Evolutionary conservation across 2,888 invertebrate genomes (phyloP).

Genomic region (Ptilodon capucinus): DNA sequence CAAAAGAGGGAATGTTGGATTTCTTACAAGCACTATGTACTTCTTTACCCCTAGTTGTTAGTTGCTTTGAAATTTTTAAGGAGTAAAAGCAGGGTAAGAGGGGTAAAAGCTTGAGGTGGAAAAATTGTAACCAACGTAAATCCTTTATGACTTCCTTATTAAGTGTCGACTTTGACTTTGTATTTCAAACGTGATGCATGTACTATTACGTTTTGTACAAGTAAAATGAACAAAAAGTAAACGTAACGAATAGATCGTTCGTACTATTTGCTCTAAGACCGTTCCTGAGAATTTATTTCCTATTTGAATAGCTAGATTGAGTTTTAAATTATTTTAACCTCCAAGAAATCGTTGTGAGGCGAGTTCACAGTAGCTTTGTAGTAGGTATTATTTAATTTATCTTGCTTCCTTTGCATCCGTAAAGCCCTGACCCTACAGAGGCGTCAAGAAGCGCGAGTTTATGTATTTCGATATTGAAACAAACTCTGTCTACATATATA

Average conservation of each 20-base stretch:
- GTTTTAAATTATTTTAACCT: background rate
- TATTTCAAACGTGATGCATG: background rate
- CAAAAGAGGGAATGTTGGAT: constrained; percentile 39
- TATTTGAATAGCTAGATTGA: background rate
- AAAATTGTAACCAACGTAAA: constrained; percentile 10
- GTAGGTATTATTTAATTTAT: background rate
- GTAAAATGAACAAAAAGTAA: background rate
- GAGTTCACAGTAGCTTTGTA: background rate
- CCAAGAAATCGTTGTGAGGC: background rate
- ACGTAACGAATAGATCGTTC: background rate
- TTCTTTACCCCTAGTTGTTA: constrained; percentile 38
- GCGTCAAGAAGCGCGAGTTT: too few species aligned
- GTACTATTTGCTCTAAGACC: background rate
- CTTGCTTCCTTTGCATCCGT: background rate
- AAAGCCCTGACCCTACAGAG: too few species aligned
- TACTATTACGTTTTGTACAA: background rate
- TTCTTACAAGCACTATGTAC: constrained; percentile 39
- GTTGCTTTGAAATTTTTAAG: constrained; percentile 43
- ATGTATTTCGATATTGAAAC: too few species aligned
- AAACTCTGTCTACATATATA: too few species aligned
- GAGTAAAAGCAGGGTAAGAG: constrained; percentile 7
- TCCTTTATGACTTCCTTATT: constrained; percentile 6
- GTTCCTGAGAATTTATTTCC: background rate
- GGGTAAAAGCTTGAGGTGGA: constrained; percentile 14
- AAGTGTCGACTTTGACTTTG: background rate